Conservation (phyloP, 2,888 invertebrate species). For the Melanargia galathea region DNA sequence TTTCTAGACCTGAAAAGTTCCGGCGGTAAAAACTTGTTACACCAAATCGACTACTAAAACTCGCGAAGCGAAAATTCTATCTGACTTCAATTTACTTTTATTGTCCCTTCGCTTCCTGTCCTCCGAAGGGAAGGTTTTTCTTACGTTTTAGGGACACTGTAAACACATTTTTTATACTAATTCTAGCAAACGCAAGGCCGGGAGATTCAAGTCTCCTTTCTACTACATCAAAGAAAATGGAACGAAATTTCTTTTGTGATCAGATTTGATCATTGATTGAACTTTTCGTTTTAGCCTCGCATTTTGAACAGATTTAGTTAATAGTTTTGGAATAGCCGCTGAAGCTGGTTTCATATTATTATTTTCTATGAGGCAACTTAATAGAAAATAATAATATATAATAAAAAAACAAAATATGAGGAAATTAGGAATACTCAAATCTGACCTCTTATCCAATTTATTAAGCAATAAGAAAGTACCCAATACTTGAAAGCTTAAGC, state of each 20-base stretch:
- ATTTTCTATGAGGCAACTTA: no score
- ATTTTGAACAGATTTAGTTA: not conserved
- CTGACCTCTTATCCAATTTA: no score
- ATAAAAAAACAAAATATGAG: no score
- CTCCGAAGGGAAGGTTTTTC: constrained; percentile 62
- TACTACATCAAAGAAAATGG: constrained; percentile 59
- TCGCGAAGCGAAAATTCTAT: constrained; percentile 81
- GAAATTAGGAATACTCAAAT: no score
- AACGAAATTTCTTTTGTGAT: constrained; percentile 33
- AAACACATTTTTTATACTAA: constrained; percentile 69
- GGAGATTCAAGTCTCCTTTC: constrained; percentile 27
- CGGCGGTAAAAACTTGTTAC: constrained; percentile 80
- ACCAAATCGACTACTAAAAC: constrained; percentile 79
- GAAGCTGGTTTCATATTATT: not conserved
- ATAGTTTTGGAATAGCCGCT: not conserved
- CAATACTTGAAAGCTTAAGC: no score
- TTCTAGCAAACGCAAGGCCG: constrained; percentile 40
- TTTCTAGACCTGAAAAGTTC: constrained; percentile 56
- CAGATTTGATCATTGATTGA: constrained; percentile 25
- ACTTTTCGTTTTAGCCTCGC: constrained; percentile 16
- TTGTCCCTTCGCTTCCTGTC: constrained; percentile 70
- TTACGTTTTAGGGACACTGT: constrained; percentile 61
- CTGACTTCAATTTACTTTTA: constrained; percentile 81
- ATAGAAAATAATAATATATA: no score
- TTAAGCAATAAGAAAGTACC: no score